Evolutionary conservation across 2,797 vertebrate genomes (phyloP), one percentile per base, ranked within the genome.

Genomic region (Pogonophryne albipinna): DNA sequence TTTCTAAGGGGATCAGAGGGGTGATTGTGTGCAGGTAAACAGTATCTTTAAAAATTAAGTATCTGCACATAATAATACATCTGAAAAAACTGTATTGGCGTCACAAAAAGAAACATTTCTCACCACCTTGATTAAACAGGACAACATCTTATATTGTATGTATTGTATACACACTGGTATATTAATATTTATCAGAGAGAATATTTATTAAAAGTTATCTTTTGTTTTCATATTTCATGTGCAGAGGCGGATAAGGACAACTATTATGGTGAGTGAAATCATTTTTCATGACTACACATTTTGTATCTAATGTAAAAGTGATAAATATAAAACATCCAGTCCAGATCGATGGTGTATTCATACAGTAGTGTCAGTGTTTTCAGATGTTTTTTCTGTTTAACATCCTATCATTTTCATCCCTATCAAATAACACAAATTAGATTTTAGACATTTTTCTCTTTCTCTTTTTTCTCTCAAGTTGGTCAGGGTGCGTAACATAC

Each of bases 221-320:
- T 4, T 51, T 82, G 1, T 68, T 78, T 42, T 71, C 2, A 10
- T 66, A 3, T 70, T 27, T 27, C 27, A 27, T 83, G 66, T 64
- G 46, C 70, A 94, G 92, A 74, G 66, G 84, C 82, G 2, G 90
- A 89, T 1, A 90, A 72, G 47, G 94, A 95, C 23, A 27, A 27
- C 16, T 96, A 95, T 83, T 96, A 96, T 57, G 94, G 95, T 95
- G 72, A 92, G 94, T 90, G 12, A 75, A 65, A 20, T 20, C 9
- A 2, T 70, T 58, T 27, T 42, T 46, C 3, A 56, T 38, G 42
- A 44, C 4, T 17, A 41, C 10, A 56, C 10, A 58, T 20, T 16
- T 59, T 64, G 38, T 66, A 61, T 34, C 11, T 34, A 68, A 23
- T 20, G 6, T 63, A 31, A 55, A 76, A 52, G 8, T 59, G 15